Evolutionary conservation across 2,113 vertebrate genomes (phyloP).

Genomic region (Trematomus loennbergii): DNA sequence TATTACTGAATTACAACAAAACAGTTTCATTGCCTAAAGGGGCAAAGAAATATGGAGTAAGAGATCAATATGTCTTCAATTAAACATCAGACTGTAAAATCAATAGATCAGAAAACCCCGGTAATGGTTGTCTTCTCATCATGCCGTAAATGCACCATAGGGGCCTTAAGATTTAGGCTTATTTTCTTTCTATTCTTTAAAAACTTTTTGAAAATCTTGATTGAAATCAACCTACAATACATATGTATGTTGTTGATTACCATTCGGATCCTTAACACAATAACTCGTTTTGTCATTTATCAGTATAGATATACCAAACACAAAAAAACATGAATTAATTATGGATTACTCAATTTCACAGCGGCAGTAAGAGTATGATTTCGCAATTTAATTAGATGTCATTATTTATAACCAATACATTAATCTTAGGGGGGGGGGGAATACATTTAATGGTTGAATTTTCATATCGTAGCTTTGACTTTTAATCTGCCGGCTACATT

Average conservation of each 20-base stretch:
- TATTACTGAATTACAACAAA: background rate
- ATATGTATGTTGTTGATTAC: background rate
- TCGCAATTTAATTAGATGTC: background rate
- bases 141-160: no score
- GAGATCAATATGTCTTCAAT: background rate
- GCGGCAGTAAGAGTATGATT: background rate
- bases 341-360: background rate
- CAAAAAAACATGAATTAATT: background rate
- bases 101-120: background rate
- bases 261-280: background rate
- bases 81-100: background rate
- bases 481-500: background rate
- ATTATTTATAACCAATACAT: background rate
- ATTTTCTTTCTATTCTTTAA: no score
- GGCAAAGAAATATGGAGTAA: constrained; percentile 1
- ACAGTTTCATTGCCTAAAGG: background rate
- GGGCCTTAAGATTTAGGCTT: background rate
- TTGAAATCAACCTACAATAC: no score
- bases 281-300: background rate
- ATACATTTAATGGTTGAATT: background rate
- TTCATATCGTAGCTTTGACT: background rate
- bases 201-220: no score
- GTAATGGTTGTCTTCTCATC: background rate
- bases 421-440: background rate
- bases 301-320: background rate